phyloP scores from a whole-genome alignment of 2,888 invertebrate species.

The Eurytoma adleriae region DNA sequence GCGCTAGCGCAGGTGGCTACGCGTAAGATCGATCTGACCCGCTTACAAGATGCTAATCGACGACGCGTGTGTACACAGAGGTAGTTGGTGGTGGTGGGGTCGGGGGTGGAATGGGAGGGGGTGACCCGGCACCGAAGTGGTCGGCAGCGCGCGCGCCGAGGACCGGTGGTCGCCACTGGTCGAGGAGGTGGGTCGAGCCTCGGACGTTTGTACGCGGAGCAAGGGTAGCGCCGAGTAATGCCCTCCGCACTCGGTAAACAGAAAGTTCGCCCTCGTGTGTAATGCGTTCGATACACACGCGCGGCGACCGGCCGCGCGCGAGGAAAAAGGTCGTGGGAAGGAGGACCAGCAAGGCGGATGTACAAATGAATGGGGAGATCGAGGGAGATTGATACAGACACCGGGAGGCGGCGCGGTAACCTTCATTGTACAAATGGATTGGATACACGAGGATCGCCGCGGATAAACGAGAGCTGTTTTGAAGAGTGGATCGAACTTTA shows the following conservation, averaged over 20 bases:
- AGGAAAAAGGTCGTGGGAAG: no score
- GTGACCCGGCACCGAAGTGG: neutral
- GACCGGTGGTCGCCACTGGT: neutral
- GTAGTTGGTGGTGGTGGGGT: no score
- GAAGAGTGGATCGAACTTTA: neutral
- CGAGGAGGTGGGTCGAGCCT: neutral
- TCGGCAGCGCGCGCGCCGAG: neutral
- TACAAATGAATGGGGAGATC: neutral
- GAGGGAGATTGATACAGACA: conserved; percentile 3
- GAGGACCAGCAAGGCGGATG: neutral
- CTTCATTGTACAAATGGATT: conserved; percentile 32
- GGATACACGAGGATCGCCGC: neutral
- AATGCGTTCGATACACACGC: conserved; percentile 13
- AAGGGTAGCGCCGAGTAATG: conserved; percentile 55
- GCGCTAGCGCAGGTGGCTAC: neutral
- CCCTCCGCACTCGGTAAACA: conserved; percentile 56
- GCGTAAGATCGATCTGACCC: conserved; percentile 50
- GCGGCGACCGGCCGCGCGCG: no score
- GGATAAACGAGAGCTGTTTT: conserved; percentile 11
- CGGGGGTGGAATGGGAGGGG: no score
- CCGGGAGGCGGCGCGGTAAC: neutral
- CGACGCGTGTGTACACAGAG: conserved; percentile 21
- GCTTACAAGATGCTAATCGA: conserved; percentile 55
- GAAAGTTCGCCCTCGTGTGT: conserved; percentile 51
- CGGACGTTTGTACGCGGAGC: conserved; percentile 16